Evolutionary conservation across 1,140 invertebrate species (phyloP), one percentile per base, ranked within the genome.

Genomic region (Temnothorax nylanderi): DNA sequence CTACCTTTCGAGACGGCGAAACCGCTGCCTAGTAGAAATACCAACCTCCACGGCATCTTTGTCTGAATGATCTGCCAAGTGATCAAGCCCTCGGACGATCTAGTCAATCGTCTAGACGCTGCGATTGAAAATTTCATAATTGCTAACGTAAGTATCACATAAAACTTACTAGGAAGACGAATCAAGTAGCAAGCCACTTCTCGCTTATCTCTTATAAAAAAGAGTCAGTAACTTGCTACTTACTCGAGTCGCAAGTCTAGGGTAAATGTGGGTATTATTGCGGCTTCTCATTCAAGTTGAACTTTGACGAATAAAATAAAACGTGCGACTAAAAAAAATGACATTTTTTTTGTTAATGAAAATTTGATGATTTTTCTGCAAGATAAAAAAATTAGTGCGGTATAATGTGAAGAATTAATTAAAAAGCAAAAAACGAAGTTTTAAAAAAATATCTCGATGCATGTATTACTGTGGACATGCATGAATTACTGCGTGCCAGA

Each of bases 1-100:
- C 97, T 97, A 60, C 97, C 98, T 76, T 97, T 96, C 0, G 98
- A 98, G 41, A 99, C 94, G 0, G 98, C 98, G 93, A 98, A 98
- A 0, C 98, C 98, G 58, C 97, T 97, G 69, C 98, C 96, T 13
- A 97, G 94, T 84, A 97, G 95, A 92, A 97, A 97, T 26, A 97
- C 96, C 7, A 97, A 93, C 71, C 97, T 97, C 97, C 97, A 97
- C 7, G 97, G 97, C 41, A 97, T 96, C 87, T 97, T 97, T 54
- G 96, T 95, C 89, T 97, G 97, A 41, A 97, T 95, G 56, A 97
- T 96, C 82, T 96, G 96, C 97, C 97, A 98, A 8, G 97, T 97
- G 1, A 98, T 96, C 2, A 98, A 94, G 3, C 97, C 96, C 4
- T 96, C 96, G 0, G 97, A 96, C 0, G 97, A 94, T 60, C 94